phyloP scores from a whole-genome alignment of 2,888 invertebrate species.

The Chloromyia formosa region DNA sequence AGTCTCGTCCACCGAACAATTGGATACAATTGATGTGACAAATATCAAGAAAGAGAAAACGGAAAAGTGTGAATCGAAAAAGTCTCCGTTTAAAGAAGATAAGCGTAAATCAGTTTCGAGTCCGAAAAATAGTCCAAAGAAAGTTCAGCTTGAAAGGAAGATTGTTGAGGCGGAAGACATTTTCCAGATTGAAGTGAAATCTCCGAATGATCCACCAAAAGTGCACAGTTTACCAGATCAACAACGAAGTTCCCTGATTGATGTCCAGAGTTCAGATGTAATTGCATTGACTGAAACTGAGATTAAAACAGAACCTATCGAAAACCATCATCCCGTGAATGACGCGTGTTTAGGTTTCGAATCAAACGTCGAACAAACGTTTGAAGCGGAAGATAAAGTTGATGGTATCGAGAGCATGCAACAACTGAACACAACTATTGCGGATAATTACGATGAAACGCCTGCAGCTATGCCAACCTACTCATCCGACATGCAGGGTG shows the following conservation, averaged over 20 bases:
- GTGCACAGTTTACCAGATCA: not conserved
- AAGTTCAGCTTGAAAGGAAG: not conserved
- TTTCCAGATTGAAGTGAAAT: not conserved
- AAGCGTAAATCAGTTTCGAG: no score
- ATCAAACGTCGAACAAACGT: not conserved
- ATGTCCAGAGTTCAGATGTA: not conserved
- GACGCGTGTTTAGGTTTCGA: not conserved
- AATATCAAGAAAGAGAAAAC: not conserved
- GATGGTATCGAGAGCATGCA: constrained; percentile 32
- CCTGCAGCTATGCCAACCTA: not conserved
- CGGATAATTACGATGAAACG: not conserved
- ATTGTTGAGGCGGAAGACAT: not conserved
- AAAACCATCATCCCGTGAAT: not conserved
- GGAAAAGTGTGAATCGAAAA: not conserved
- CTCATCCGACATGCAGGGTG: not conserved
- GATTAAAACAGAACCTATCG: not conserved
- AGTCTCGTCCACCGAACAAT: constrained; percentile 19
- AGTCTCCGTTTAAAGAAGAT: not conserved
- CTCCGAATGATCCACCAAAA: not conserved
- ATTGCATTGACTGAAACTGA: not conserved
- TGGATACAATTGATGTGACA: not conserved
- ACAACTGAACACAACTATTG: not conserved
- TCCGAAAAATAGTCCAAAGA: not conserved
- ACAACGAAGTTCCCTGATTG: not conserved
- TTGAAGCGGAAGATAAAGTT: constrained; percentile 33